Evolutionary conservation across 1,140 invertebrate genomes (phyloP).

Genomic region (Leptinotarsa undecemlineata): DNA sequence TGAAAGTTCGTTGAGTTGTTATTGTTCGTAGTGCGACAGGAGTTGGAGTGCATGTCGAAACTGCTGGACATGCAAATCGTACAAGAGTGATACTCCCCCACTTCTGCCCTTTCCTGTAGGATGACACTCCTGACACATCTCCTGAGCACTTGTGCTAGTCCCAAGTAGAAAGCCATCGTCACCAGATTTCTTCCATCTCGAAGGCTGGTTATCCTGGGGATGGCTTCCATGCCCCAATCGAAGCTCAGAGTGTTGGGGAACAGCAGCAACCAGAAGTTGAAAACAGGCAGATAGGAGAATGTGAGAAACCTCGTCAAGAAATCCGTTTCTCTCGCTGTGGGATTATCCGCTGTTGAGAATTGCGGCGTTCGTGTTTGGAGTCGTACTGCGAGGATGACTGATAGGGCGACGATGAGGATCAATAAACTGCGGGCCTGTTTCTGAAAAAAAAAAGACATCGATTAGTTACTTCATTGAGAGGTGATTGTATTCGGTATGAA

Average conservation of each 20-base stretch:
- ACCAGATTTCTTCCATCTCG: conserved; percentile 76
- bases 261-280: conserved; percentile 82
- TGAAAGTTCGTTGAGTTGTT: conserved; percentile 55
- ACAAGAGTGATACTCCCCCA: conserved; percentile 45
- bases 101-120: conserved; percentile 2
- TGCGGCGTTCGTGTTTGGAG: conserved; percentile 68
- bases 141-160: conserved; percentile 47
- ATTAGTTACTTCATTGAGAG: no score
- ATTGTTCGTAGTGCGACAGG: conserved; percentile 62
- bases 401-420: conserved; percentile 55
- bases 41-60: conserved; percentile 60
- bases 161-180: conserved; percentile 71
- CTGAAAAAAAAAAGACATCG: conserved; percentile 58
- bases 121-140: conserved; percentile 33
- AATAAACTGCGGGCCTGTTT: conserved; percentile 68
- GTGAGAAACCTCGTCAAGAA: conserved; percentile 76
- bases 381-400: conserved; percentile 60
- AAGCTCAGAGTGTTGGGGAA: conserved; percentile 85
- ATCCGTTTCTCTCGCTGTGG: conserved; percentile 77
- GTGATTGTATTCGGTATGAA: no score
- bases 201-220: conserved; percentile 76
- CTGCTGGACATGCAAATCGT: conserved; percentile 60
- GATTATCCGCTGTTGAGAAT: conserved; percentile 89
- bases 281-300: conserved; percentile 84
- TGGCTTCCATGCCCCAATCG: conserved; percentile 95